phyloP scores from a whole-genome alignment of 2,888 invertebrate species.

The Hyalella azteca region DNA sequence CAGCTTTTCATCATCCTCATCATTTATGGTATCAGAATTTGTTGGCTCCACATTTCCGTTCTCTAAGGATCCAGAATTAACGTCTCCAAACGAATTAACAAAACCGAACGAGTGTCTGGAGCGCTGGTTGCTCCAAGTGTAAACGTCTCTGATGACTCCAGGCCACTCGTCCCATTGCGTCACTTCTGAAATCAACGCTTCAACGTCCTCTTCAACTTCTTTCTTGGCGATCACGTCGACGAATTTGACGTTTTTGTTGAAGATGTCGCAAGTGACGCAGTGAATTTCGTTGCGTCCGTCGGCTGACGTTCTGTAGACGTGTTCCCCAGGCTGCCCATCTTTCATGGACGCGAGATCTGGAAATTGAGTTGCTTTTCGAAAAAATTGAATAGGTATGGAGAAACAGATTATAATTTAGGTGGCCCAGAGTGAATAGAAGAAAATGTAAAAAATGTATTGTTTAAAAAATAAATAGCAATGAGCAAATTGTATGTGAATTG shows the following conservation, averaged over 20 bases:
- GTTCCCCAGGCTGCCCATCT: not conserved
- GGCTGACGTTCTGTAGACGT: constrained; percentile 5
- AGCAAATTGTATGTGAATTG: no score
- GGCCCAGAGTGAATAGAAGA: no score
- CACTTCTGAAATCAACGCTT: not conserved
- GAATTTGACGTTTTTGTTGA: constrained; percentile 31
- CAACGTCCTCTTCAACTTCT: not conserved
- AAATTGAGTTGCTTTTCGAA: not conserved
- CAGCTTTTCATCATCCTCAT: not conserved
- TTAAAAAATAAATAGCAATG: no score
- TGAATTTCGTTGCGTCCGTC: not conserved
- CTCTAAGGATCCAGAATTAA: not conserved
- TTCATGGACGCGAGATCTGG: constrained; percentile 15
- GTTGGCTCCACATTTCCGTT: not conserved
- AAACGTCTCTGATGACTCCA: not conserved
- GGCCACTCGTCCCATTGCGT: constrained; percentile 18
- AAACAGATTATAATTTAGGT: not conserved
- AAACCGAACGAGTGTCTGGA: not conserved
- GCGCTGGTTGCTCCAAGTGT: not conserved
- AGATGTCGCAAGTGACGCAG: constrained; percentile 23
- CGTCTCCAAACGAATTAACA: not conserved
- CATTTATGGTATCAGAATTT: not conserved
- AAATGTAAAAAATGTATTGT: no score
- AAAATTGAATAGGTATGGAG: not conserved
- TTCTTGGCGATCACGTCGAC: not conserved